Conservation (phyloP, 1,140 invertebrate species). For the Hylaeus volcanicus region DNA sequence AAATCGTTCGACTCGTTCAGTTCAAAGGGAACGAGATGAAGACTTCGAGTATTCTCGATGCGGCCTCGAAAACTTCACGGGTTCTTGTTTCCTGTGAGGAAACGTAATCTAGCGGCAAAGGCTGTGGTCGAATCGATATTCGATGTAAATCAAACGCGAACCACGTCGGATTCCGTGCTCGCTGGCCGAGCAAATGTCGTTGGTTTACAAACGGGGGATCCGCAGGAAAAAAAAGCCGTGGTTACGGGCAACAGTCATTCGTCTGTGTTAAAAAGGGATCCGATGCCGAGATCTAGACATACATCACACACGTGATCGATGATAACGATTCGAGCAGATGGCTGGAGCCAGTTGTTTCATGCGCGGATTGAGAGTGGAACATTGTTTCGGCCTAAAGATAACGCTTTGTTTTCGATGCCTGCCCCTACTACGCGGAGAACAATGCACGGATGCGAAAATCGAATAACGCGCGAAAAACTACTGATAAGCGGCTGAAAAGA, state of each 20-base stretch:
- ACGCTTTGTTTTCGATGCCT: slow-evolving; percentile 63
- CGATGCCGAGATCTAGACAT: slow-evolving; percentile 64
- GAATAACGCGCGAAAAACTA: slow-evolving; percentile 64
- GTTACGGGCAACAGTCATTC: slow-evolving; percentile 59
- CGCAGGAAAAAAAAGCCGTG: slow-evolving; percentile 29
- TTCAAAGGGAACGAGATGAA: neutral
- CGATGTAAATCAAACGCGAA: slow-evolving; percentile 55
- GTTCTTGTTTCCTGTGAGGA: neutral
- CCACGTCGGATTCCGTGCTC: slow-evolving; percentile 40
- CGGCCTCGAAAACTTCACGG: neutral
- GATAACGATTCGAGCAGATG: slow-evolving; percentile 60
- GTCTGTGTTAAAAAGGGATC: slow-evolving; percentile 74
- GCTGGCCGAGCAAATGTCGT: slow-evolving; percentile 50
- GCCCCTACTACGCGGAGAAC: slow-evolving; percentile 29
- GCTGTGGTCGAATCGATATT: slow-evolving; percentile 38
- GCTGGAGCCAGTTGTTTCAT: slow-evolving; percentile 61
- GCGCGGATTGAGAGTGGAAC: slow-evolving; percentile 62
- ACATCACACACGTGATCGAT: slow-evolving; percentile 62
- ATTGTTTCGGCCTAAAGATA: slow-evolving; percentile 68
- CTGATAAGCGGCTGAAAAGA: slow-evolving; percentile 61
- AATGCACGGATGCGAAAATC: slow-evolving; percentile 64
- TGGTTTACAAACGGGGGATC: slow-evolving; percentile 21
- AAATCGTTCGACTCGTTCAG: neutral
- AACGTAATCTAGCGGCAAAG: neutral
- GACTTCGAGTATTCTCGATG: neutral